phyloP scores from a whole-genome alignment of 2,888 invertebrate genomes.

The Taenaris catops region DNA sequence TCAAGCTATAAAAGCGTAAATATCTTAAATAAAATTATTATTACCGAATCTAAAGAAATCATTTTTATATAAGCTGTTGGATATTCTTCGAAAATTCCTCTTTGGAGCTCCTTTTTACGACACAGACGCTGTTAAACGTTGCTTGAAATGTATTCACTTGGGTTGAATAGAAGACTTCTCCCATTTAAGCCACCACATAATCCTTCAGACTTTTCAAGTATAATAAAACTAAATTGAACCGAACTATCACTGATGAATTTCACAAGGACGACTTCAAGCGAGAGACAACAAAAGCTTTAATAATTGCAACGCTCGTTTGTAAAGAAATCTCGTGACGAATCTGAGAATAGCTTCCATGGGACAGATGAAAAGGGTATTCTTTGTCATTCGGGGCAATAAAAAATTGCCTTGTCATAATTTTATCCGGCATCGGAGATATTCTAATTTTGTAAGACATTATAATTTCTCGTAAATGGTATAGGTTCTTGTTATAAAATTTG shows the following conservation, averaged over 20 bases:
- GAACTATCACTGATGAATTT: slow-evolving; percentile 22
- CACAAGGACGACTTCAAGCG: slow-evolving; percentile 20
- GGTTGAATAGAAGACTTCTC: slow-evolving; percentile 4
- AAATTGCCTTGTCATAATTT: slow-evolving; percentile 17
- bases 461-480: slow-evolving; percentile 4
- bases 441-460: slow-evolving; percentile 4
- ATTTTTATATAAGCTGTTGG: slow-evolving; percentile 2
- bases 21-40: no score
- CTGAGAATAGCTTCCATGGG: slow-evolving; percentile 10
- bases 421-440: slow-evolving; percentile 4
- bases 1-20: no score
- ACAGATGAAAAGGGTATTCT: slow-evolving; percentile 19
- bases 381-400: slow-evolving; percentile 10
- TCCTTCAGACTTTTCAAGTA: slow-evolving; percentile 14
- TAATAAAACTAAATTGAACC: slow-evolving; percentile 20
- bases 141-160: slow-evolving; percentile 8
- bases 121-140: slow-evolving; percentile 5
- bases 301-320: slow-evolving; percentile 16
- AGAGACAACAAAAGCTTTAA: slow-evolving; percentile 14
- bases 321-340: slow-evolving; percentile 13
- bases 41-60: no score
- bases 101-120: slow-evolving; percentile 6
- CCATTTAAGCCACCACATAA: slow-evolving; percentile 5
- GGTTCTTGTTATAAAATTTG: background rate
- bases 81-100: background rate